phyloP scores from a whole-genome alignment of 2,113 vertebrate species.

The Mobula hypostoma region DNA sequence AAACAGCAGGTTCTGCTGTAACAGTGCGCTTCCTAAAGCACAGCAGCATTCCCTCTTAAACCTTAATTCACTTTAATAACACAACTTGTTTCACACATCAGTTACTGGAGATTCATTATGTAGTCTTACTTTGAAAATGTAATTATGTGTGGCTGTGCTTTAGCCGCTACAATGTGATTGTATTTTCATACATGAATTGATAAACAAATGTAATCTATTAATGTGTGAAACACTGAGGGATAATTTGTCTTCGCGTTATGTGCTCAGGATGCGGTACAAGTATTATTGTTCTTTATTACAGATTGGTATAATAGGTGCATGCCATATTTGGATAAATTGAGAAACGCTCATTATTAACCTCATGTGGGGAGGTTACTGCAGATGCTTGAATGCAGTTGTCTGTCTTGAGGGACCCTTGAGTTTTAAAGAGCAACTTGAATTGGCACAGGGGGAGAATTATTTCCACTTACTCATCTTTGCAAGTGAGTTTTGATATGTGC shows the following conservation, averaged over 20 bases:
- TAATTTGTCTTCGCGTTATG: slow-evolving; percentile 27
- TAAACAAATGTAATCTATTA: slow-evolving; percentile 54
- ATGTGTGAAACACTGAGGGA: slow-evolving; percentile 34
- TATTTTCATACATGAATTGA: slow-evolving; percentile 61
- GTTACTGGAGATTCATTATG: slow-evolving; percentile 65
- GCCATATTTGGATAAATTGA: not conserved
- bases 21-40: not conserved
- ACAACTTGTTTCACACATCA: slow-evolving; percentile 67
- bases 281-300: slow-evolving; percentile 26
- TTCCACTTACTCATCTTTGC: not conserved
- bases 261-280: slow-evolving; percentile 23
- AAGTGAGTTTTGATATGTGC: not conserved
- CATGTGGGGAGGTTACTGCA: not conserved
- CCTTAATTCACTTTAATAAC: slow-evolving; percentile 37
- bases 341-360: slow-evolving; percentile 19
- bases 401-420: not conserved
- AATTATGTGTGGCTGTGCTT: slow-evolving; percentile 64
- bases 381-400: not conserved
- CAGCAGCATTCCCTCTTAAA: slow-evolving; percentile 14
- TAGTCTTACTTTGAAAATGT: slow-evolving; percentile 64
- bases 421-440: not conserved
- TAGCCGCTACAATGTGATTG: slow-evolving; percentile 61
- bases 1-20: slow-evolving; percentile 14
- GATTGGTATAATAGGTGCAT: slow-evolving; percentile 5
- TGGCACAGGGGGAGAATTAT: not conserved